Evolutionary conservation across 2,888 invertebrate species (phyloP), one percentile per base, ranked within the genome.

Genomic region (Drosophila mimetica): DNA sequence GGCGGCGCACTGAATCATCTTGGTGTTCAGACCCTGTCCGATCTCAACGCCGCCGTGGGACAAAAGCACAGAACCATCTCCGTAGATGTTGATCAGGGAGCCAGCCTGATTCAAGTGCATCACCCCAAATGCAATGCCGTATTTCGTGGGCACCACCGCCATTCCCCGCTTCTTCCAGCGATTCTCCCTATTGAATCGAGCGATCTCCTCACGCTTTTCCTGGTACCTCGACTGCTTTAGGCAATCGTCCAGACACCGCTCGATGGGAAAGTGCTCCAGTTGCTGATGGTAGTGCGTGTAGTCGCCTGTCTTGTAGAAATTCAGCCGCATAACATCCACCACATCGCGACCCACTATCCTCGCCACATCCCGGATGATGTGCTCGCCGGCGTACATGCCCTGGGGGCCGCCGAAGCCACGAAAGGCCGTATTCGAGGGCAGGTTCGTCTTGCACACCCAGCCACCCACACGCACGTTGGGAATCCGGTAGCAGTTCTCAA

Each of bases 21-120:
- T 99, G 0, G 97, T 99, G 90, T 98, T 96, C 4, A 99, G 92
- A 1, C 99, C 99, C 92, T 99, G 99, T 0, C 99, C 99, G 96
- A 99, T 98, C 93, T 99, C 99, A 8, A 96, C 96, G n/a, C 98
- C 98, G 32, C 97, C 97, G 89, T 97, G 98, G 0, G 96, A 94
- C 16, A 99, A 84, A 11, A 98, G 93, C 2, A 99, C 97, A 0
- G 98, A 97, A 1, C 98, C 98, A 91, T 97, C 97, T 0, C 93
- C 93, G 89, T 98, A 98, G n/a, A 98, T 93, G 41, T 97, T 94
- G 1, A 99, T 93, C 55, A 99, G 92, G 0, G 98, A 97, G 7
- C 97, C 98, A 2, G 95, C 95, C 93, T 98, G 97, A 90, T 97
- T 97, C 28, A 97, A 90, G 85, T 95, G 94, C 69, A 93, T 92